phyloP scores from a whole-genome alignment of 2,113 vertebrate genomes.

The Chaetorhynchus papuensis region DNA sequence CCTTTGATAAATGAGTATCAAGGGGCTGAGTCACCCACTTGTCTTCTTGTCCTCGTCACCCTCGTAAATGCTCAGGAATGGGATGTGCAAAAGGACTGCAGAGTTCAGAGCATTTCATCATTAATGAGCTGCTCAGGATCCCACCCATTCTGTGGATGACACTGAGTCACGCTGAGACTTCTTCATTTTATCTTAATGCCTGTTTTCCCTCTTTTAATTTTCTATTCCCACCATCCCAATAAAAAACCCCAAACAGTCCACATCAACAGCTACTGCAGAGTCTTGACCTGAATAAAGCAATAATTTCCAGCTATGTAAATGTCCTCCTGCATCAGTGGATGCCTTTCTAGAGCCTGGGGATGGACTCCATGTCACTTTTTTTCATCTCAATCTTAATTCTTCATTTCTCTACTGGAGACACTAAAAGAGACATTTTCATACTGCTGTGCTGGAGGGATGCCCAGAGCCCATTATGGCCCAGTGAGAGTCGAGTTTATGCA shows the following conservation, averaged over 20 bases:
- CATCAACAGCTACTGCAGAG: background rate
- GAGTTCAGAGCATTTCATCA: rapidly evolving
- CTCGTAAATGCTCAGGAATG: background rate
- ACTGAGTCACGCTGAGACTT: background rate
- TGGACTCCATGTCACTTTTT: background rate
- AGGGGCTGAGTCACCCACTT: background rate
- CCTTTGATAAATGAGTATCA: background rate
- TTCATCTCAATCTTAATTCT: background rate
- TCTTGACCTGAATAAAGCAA: background rate
- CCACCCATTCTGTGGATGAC: background rate
- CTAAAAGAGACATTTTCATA: background rate
- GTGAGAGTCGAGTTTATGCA: background rate
- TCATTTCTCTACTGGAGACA: background rate
- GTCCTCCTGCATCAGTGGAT: background rate
- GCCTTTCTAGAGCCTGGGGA: background rate
- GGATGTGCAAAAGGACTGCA: background rate
- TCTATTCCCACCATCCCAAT: background rate
- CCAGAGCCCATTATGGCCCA: slow-evolving; percentile 18
- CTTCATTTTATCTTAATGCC: background rate
- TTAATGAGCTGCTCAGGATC: background rate
- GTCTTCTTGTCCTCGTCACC: background rate
- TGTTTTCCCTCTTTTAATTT: background rate
- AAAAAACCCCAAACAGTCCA: background rate
- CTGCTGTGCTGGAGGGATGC: slow-evolving; percentile 34
- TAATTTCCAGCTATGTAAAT: background rate